Evolutionary conservation across 2,888 invertebrate genomes (phyloP).

Genomic region (Trimorus sp.): DNA sequence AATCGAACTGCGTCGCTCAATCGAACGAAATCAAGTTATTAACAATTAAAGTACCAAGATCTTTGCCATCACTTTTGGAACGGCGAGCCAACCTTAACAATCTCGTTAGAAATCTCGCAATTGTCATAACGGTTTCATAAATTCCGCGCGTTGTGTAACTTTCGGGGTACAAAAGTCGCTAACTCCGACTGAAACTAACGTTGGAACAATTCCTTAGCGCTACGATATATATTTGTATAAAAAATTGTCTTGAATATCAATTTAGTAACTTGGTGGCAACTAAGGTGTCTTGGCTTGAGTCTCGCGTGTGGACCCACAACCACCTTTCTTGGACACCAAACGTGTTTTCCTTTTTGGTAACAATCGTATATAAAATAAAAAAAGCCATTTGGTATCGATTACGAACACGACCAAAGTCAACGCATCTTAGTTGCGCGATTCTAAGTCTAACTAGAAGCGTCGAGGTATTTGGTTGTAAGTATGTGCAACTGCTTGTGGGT

Average conservation of each 20-base stretch:
- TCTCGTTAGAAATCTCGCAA: constrained; percentile 17
- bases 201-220: neutral
- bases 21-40: too few species aligned
- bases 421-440: constrained; percentile 5
- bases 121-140: constrained; percentile 17
- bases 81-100: constrained; percentile 1
- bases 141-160: constrained; percentile 9
- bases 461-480: constrained; percentile 47
- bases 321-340: neutral
- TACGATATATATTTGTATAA: constrained; percentile 4
- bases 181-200: neutral
- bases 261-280: constrained; percentile 3
- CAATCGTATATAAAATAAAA: constrained; percentile 1
- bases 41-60: too few species aligned
- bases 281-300: constrained; percentile 10
- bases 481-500: constrained; percentile 6
- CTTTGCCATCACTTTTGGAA: too few species aligned
- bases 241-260: constrained; percentile 14
- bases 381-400: neutral
- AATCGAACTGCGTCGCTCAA: too few species aligned
- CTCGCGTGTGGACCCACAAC: neutral
- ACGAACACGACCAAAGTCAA: too few species aligned
- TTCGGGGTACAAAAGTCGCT: constrained; percentile 17
- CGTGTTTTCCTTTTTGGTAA: neutral
- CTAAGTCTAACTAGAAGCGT: constrained; percentile 45